Evolutionary conservation across 1,140 invertebrate genomes (phyloP), one percentile per base, ranked within the genome.

Genomic region (Drosophila biarmipes): DNA sequence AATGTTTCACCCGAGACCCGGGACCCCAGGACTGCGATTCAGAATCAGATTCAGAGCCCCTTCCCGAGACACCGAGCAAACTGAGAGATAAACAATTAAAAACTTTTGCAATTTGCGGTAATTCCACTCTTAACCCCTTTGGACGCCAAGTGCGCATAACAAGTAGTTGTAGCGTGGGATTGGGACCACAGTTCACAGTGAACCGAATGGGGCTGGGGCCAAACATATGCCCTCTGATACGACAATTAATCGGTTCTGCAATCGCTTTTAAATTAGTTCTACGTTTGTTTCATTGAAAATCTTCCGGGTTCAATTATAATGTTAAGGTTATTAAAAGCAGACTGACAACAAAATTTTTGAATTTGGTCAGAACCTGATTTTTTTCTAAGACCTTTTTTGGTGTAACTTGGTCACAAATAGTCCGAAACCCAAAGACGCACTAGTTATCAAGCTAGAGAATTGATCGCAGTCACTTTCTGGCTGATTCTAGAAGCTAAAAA

Each of bases 41-140:
- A 12, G 40, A 42, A 42, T 15, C 1, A 15, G 21, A 17, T 34
- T 35, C 51, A 34, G 51, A 3, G 8, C 17, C 34, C 10, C 8
- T 37, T 29, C 35, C 63, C 46, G 17, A 40, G 24, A 40, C 43
- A 29, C 27, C n/a, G 7, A 42, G 35, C 10, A 35, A 63, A 63
- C 24, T 38, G 4, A 43, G 73, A 89, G 84, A 89, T 89, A 89
- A 89, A 89, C 84, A 89, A 89, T 89, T 89, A 89, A 89, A 87
- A 89, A 89, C 84, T 89, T 89, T 89, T 48, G 76, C 84, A 89
- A 89, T 89, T 89, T 89, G 79, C 76, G 79, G 76, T 89, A 84
- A 89, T 89, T 89, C 78, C 56, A 77, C 79, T 84, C 27, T 80
- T 66, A 84, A 78, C 71, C 64, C 73, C 27, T 66, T 80, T 76